Evolutionary conservation across 2,113 vertebrate species (phyloP).

Genomic region (Numida meleagris): DNA sequence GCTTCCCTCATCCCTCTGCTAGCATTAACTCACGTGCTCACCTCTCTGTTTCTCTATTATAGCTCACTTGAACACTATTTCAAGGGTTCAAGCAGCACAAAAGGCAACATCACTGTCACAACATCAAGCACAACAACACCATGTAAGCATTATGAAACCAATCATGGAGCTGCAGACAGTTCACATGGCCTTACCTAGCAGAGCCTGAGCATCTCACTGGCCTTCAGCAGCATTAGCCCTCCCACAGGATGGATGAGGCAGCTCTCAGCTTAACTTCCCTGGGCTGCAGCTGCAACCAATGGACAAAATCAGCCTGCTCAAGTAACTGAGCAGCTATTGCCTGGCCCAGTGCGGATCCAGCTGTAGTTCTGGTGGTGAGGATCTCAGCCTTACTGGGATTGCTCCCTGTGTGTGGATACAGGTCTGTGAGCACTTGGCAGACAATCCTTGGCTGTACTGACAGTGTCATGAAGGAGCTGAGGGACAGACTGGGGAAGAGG

Average conservation of each 20-base stretch:
- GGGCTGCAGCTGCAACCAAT: not conserved
- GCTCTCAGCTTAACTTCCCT: not conserved
- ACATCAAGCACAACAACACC: not conserved
- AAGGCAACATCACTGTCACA: not conserved
- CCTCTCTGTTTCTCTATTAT: not conserved
- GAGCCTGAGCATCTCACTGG: rapidly evolving
- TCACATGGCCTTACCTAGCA: rapidly evolving
- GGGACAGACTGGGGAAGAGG: rapidly evolving
- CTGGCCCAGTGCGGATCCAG: not conserved
- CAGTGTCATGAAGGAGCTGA: rapidly evolving
- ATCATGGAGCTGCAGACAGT: rapidly evolving
- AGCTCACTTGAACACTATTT: not conserved
- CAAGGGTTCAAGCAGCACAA: not conserved
- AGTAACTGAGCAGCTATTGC: not conserved
- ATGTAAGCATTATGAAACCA: not conserved
- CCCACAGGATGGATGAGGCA: rapidly evolving
- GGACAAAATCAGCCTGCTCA: not conserved
- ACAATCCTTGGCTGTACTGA: not conserved
- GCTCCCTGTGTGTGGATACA: not conserved
- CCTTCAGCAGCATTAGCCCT: not conserved
- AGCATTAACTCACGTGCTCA: not conserved
- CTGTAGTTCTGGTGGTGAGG: not conserved
- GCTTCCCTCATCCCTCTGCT: not conserved
- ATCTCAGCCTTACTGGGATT: not conserved
- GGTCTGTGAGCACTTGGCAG: not conserved